These are phyloP conservation scores for Pyrrhosoma nymphula DNA, from an alignment of 2,888 invertebrate species.

Conservation along the genomic window DNA sequence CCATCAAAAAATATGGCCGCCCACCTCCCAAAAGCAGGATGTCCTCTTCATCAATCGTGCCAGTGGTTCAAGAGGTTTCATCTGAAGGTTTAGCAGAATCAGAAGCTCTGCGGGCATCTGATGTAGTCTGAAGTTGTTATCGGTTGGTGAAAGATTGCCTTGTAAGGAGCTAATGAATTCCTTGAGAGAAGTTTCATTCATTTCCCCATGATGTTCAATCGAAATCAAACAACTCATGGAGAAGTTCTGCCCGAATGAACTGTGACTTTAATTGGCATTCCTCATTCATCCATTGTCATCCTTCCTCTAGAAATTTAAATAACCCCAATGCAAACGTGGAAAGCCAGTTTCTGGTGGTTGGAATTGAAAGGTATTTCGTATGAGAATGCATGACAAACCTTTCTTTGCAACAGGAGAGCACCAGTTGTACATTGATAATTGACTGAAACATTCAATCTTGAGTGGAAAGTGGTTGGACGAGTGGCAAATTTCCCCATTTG, in stretches of 20 bases:
- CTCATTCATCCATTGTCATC: not conserved
- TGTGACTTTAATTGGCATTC: not conserved
- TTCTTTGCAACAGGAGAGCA: too few relatives aligned
- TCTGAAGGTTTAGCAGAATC: constrained; percentile 38
- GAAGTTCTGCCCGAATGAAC: not conserved
- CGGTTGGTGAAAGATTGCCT: not conserved
- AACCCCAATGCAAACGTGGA: too few relatives aligned
- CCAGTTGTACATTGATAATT: too few relatives aligned
- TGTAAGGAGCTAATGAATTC: not conserved
- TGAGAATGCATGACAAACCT: too few relatives aligned
- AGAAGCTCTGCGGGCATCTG: constrained; percentile 17
- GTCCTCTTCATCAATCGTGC: constrained; percentile 29
- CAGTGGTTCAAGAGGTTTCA: constrained; percentile 55
- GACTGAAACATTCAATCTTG: too few relatives aligned
- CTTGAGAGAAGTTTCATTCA: not conserved
- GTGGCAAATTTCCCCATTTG: too few relatives aligned
- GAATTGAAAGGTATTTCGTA: too few relatives aligned
- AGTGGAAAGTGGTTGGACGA: too few relatives aligned
- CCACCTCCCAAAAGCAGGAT: constrained; percentile 29
- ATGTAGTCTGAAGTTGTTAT: not conserved
- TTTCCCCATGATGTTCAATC: not conserved
- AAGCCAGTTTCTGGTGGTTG: too few relatives aligned
- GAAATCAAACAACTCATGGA: not conserved
- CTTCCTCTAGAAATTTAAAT: too few relatives aligned
- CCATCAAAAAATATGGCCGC: constrained; percentile 21